phyloP scores from a whole-genome alignment of 2,113 vertebrate species.

The Vimba vimba region DNA sequence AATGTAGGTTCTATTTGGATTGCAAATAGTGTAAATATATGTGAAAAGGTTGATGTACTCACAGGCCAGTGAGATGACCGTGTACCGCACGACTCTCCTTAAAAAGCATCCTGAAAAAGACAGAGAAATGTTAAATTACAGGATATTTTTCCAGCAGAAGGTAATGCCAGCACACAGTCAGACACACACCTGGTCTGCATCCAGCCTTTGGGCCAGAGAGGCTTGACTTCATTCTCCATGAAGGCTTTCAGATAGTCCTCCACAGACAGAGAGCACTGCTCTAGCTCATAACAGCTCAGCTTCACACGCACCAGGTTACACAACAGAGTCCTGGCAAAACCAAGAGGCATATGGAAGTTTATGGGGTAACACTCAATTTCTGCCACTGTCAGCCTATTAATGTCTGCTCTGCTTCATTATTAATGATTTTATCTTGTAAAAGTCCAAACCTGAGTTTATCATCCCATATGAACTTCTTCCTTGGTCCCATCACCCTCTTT shows the following conservation, averaged over 20 bases:
- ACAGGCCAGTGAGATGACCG: constrained; percentile 80
- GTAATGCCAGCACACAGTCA: neutral
- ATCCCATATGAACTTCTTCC: constrained; percentile 98
- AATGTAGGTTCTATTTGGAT: neutral
- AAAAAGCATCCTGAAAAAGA: constrained; percentile 74
- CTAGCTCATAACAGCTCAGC: constrained; percentile 93
- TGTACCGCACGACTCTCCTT: constrained; percentile 80
- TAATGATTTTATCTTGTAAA: neutral
- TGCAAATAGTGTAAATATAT: neutral
- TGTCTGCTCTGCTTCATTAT: neutral
- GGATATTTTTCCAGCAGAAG: neutral
- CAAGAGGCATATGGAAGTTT: neutral
- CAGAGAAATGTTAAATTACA: neutral
- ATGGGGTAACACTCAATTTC: neutral
- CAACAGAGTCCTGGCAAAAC: constrained; percentile 82
- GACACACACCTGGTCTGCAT: constrained; percentile 87
- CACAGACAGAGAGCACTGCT: constrained; percentile 89
- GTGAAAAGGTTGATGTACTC: constrained; percentile 60
- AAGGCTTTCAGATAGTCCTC: constrained; percentile 99
- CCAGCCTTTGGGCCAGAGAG: constrained; percentile 99
- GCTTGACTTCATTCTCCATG: constrained; percentile 97
- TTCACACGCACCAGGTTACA: constrained; percentile 97
- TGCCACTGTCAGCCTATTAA: neutral
- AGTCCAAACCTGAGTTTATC: constrained; percentile 88
- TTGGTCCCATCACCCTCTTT: constrained; percentile 92